These are phyloP conservation scores for Neosalanx taihuensis DNA, from an alignment of 2,797 vertebrate species.

Conservation along the genomic window DNA sequence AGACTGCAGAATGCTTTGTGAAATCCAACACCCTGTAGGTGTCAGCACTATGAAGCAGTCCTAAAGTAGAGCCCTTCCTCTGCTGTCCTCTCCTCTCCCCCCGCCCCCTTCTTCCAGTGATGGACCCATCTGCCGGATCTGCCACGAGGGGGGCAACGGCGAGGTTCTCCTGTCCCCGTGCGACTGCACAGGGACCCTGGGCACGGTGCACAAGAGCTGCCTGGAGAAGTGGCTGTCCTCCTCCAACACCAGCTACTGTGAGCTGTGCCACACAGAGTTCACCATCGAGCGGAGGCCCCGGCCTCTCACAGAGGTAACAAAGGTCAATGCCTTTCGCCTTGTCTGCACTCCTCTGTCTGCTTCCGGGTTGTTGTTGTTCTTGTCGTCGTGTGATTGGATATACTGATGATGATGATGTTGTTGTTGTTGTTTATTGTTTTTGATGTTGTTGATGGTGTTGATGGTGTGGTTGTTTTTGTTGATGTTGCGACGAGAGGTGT, in stretches of 20 bases:
- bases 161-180: slow-evolving; percentile 90
- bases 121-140: slow-evolving; percentile 95
- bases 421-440: too few species aligned
- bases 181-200: slow-evolving; percentile 90
- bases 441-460: too few species aligned
- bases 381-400: neutral
- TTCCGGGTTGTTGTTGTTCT: neutral
- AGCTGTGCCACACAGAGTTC: slow-evolving; percentile 95
- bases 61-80: neutral
- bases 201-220: slow-evolving; percentile 94
- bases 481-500: neutral
- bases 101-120: slow-evolving; percentile 69
- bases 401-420: too few species aligned
- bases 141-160: slow-evolving; percentile 86
- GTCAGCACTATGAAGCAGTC: neutral
- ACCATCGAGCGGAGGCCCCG: slow-evolving; percentile 87
- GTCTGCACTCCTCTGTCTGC: slow-evolving; percentile 35
- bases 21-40: neutral
- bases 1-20: neutral
- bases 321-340: slow-evolving; percentile 48
- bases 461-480: too few species aligned
- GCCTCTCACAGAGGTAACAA: slow-evolving; percentile 89
- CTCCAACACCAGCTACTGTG: slow-evolving; percentile 97
- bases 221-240: slow-evolving; percentile 95
- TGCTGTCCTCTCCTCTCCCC: neutral